phyloP scores from a whole-genome alignment of 2,797 vertebrate genomes.

The Scleropages formosus region DNA sequence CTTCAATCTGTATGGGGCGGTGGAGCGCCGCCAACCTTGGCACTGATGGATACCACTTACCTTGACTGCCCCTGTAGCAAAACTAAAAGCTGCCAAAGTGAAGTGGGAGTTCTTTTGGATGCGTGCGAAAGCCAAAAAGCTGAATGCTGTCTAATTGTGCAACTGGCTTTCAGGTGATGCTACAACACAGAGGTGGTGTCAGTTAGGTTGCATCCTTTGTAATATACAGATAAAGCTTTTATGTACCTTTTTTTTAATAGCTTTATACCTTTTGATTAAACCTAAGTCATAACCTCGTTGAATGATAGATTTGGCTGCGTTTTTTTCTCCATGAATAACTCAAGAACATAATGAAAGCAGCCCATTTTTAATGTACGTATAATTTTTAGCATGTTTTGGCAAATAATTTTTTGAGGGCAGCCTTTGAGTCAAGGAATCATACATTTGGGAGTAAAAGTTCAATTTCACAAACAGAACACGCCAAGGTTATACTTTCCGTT shows the following conservation, averaged over 20 bases:
- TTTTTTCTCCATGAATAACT: neutral
- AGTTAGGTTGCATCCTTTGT: neutral
- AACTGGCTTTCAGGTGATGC: neutral
- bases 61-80: neutral
- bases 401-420: too few species aligned
- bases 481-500: conserved; percentile 47
- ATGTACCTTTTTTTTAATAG: neutral
- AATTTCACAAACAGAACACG: neutral
- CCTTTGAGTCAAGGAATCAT: too few species aligned
- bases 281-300: neutral
- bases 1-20: neutral
- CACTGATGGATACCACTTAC: neutral
- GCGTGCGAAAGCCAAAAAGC: neutral
- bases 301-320: neutral
- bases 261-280: too few species aligned
- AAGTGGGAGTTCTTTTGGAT: neutral
- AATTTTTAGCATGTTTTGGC: neutral
- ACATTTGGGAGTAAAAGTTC: too few species aligned
- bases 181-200: neutral
- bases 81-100: neutral
- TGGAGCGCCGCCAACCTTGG: neutral
- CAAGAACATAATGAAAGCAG: neutral
- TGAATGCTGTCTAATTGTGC: neutral
- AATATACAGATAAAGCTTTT: neutral
- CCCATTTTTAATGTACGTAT: neutral